Percentiles rank a stretch among this genome's conserved stretches.
phyloP scores from a whole-genome alignment of 1,140 invertebrate genomes.

The Bombus breviceps region DNA sequence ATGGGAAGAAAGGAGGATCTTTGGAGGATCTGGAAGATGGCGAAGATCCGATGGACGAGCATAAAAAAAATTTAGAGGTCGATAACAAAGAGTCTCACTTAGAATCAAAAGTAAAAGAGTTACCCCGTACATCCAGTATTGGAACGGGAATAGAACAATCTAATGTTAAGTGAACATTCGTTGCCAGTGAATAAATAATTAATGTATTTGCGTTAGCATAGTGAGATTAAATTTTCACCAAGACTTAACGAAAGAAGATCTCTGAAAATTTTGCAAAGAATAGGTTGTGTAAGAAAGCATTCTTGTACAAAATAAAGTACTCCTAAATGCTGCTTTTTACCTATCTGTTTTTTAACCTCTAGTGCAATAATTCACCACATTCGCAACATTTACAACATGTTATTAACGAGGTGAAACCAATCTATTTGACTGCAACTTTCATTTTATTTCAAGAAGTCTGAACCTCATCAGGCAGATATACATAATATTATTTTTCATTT shows the following conservation, averaged over 20 bases:
- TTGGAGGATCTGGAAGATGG: constrained; percentile 74
- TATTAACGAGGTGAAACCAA: background rate
- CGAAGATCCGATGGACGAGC: background rate
- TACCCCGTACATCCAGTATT: constrained; percentile 26
- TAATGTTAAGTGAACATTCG: constrained; percentile 40
- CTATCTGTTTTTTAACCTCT: constrained; percentile 4
- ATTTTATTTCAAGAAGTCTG: no score
- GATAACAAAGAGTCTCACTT: constrained; percentile 1
- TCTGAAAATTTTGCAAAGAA: background rate
- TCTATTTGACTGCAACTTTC: background rate
- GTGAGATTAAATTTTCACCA: constrained; percentile 26
- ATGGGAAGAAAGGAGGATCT: constrained; percentile 85
- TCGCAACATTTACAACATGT: background rate
- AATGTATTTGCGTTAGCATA: background rate
- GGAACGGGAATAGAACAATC: constrained; percentile 53
- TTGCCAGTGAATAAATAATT: constrained; percentile 10
- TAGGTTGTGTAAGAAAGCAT: constrained; percentile 19
- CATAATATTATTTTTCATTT: background rate
- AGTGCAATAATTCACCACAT: no score
- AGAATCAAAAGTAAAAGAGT: constrained; percentile 28
- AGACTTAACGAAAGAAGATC: constrained; percentile 37
- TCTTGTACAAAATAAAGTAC: constrained; percentile 41
- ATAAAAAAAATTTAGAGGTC: constrained; percentile 8
- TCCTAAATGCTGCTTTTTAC: constrained; percentile 6
- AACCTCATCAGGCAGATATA: background rate